Evolutionary conservation across 2,888 invertebrate genomes (phyloP).

Genomic region (Acheta domesticus): DNA sequence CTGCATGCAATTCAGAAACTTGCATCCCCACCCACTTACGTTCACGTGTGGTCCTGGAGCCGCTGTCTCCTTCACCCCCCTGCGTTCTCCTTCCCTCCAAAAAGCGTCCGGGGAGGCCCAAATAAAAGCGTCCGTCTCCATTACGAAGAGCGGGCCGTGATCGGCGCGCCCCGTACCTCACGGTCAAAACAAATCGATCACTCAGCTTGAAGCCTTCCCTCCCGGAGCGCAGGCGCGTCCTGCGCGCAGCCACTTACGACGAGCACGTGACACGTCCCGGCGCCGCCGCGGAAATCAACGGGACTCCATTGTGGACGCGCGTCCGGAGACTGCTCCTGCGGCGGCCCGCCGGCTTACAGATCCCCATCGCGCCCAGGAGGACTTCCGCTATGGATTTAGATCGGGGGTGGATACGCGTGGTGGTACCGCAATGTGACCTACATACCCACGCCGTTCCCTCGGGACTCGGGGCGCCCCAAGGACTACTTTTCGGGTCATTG

Average conservation of each 20-base stretch:
- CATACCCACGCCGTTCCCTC: neutral
- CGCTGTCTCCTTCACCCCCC: neutral
- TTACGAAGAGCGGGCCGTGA: neutral
- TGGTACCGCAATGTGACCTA: neutral
- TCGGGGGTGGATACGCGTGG: neutral
- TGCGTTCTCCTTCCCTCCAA: neutral
- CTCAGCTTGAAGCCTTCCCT: neutral
- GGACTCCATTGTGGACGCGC: neutral
- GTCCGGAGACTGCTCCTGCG: too few relatives aligned
- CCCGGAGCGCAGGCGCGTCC: neutral
- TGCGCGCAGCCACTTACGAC: neutral
- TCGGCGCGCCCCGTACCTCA: neutral
- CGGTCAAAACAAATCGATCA: neutral
- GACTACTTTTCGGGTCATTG: too few relatives aligned
- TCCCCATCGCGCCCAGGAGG: too few relatives aligned
- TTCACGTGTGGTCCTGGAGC: neutral
- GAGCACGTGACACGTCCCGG: too few relatives aligned
- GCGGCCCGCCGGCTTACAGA: too few relatives aligned
- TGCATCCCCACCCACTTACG: neutral
- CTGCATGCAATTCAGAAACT: too few relatives aligned
- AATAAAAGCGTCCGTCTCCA: slow-evolving; percentile 1
- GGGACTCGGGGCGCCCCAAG: neutral
- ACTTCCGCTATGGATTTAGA: neutral
- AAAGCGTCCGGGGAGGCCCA: neutral
- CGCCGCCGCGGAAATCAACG: neutral